Conservation (phyloP, 2,113 vertebrate genomes). For the Hippocampus barbouri region DNA sequence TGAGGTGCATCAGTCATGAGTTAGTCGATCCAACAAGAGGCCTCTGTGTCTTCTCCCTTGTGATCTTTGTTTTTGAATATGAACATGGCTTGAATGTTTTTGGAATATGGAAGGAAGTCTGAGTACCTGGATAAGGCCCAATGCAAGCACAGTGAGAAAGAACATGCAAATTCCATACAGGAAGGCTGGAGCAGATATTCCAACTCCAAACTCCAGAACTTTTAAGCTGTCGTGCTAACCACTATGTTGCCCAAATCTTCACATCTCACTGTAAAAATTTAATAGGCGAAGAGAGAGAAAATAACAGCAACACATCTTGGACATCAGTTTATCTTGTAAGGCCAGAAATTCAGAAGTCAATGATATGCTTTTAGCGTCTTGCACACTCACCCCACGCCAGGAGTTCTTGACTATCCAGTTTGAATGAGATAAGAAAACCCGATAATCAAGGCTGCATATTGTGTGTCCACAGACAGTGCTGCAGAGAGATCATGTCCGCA, state of each 20-base stretch:
- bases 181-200: too few relatives aligned
- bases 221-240: too few relatives aligned
- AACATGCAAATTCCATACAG: too few relatives aligned
- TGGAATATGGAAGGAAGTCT: too few relatives aligned
- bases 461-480: constrained; percentile 73
- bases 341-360: background rate
- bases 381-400: background rate
- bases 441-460: background rate
- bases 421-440: background rate
- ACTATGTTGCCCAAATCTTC: too few relatives aligned
- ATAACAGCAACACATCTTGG: background rate
- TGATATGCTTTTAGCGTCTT: background rate
- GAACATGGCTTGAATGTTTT: too few relatives aligned
- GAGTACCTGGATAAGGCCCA: too few relatives aligned
- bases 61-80: background rate
- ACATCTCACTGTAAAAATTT: background rate
- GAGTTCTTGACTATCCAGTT: background rate
- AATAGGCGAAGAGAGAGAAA: too few relatives aligned
- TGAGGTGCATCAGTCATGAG: constrained; percentile 25
- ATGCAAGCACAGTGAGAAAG: too few relatives aligned
- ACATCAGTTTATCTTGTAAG: background rate
- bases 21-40: constrained; percentile 14
- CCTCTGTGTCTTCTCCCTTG: constrained; percentile 12
- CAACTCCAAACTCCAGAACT: too few relatives aligned
- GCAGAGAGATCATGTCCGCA: constrained; percentile 80